phyloP scores from a whole-genome alignment of 2,797 vertebrate genomes.

The Sebastes glaucus region DNA sequence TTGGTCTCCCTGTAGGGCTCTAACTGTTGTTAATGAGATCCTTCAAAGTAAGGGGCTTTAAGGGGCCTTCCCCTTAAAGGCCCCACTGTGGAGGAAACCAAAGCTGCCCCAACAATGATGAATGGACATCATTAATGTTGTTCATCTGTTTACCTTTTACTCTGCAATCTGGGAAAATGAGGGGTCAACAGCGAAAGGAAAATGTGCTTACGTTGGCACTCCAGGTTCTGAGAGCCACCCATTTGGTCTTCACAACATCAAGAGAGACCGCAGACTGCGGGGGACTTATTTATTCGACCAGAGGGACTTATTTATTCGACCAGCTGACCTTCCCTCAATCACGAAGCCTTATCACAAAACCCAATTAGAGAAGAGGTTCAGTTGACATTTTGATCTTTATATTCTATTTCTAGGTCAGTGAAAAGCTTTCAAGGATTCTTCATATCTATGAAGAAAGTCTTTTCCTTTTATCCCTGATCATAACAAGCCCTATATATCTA shows the following conservation, averaged over 20 bases:
- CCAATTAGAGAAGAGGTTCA: slow-evolving; percentile 13
- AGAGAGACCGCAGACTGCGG: slow-evolving; percentile 24
- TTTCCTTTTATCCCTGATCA: neutral
- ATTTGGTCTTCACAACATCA: slow-evolving; percentile 59
- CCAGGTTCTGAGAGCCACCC: slow-evolving; percentile 58
- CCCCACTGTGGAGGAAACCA: slow-evolving; percentile 71
- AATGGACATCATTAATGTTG: slow-evolving; percentile 83
- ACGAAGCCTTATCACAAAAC: neutral
- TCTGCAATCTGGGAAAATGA: slow-evolving; percentile 78
- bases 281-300: slow-evolving; percentile 2
- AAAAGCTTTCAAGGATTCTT: neutral
- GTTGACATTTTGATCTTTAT: slow-evolving; percentile 13
- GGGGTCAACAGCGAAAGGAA: slow-evolving; percentile 70
- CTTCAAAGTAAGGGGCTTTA: slow-evolving; percentile 60
- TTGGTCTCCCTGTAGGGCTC: slow-evolving; percentile 38
- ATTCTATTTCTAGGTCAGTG: slow-evolving; percentile 1
- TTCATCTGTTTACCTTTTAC: slow-evolving; percentile 82
- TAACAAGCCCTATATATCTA: neutral
- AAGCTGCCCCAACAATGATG: slow-evolving; percentile 76
- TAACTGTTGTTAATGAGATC: slow-evolving; percentile 66
- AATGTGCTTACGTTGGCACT: slow-evolving; percentile 71
- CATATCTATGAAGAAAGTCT: neutral
- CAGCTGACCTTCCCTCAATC: slow-evolving; percentile 18
- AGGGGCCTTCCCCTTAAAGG: slow-evolving; percentile 61
- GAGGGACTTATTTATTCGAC: slow-evolving; percentile 5